These are phyloP conservation scores for Nezara viridula DNA, from an alignment of 2,888 invertebrate species.

Conservation along the genomic window DNA sequence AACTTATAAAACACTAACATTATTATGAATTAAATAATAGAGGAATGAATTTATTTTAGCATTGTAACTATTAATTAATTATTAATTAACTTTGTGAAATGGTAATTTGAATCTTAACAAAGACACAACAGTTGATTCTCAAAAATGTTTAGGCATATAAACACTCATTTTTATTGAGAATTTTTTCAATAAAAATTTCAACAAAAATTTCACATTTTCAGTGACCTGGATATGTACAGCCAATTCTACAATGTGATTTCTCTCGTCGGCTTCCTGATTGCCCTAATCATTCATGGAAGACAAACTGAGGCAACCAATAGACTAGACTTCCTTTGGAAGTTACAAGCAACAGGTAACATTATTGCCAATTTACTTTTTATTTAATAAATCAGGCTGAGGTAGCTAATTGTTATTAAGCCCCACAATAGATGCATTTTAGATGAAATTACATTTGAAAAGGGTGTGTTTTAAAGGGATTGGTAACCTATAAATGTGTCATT, in stretches of 20 bases:
- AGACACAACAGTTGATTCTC: not conserved
- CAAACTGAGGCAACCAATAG: constrained; percentile 96
- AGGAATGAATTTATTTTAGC: not conserved
- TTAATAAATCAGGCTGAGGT: not conserved
- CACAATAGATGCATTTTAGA: not conserved
- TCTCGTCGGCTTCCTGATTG: constrained; percentile 81
- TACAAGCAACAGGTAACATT: constrained; percentile 86
- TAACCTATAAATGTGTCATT: not conserved
- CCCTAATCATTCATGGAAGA: constrained; percentile 90
- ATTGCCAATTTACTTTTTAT: not conserved
- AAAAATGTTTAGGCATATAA: not conserved
- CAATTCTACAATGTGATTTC: constrained; percentile 72
- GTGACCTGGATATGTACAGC: constrained; percentile 64
- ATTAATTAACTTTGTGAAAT: not conserved
- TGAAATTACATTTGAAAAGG: not conserved
- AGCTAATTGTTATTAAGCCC: not conserved
- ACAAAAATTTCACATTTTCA: constrained; percentile 33
- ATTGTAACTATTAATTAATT: not conserved
- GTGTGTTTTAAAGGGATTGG: not conserved
- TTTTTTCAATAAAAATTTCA: not conserved
- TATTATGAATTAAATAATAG: not conserved
- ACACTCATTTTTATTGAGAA: no score
- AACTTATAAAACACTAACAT: not conserved
- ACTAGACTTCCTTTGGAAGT: constrained; percentile 96
- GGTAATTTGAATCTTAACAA: not conserved